Evolutionary conservation across 2,888 invertebrate species (phyloP), one percentile per base, ranked within the genome.

Genomic region (Synanthedon andrenaeformis): DNA sequence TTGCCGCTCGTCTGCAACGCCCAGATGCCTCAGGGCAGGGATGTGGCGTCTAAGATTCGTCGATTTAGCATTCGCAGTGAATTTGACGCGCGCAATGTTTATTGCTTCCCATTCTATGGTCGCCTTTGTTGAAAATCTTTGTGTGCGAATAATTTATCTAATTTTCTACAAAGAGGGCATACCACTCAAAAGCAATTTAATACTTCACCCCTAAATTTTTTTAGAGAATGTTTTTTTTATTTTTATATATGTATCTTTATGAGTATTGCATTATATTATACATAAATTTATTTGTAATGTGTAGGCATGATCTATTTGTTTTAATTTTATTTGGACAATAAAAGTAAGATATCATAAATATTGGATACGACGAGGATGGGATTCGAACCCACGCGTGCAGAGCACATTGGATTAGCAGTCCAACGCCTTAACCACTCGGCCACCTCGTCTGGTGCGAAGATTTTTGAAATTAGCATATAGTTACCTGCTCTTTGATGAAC

Each of bases 351-450:
- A 4, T 1, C 35, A 35, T 35, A 35, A 35, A 8, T 8, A 35
- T 23, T 4, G 8, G 2, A 6, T 3, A 69, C 91, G 91, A 91
- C 91, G 91, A 91, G 91, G 92, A 92, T 92, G 92, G 91, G 92
- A 92, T 92, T 91, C 92, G 91, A 92, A 92, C 92, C 92, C 92
- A 92, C 92, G 92, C 92, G 92, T 91, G 92, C 91, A 92, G 91
- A 92, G 91, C 92, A 91, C 92, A 92, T 92, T 92, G 92, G 92
- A 93, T 93, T 93, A 93, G 92, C 93, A 92, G 92, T 92, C 92
- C 92, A 92, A 92, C 92, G 92, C 92, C 92, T 92, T 92, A 92
- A 92, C 92, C 93, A 91, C 93, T 93, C 93, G 92, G 92, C 92
- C 92, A 92, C 92, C 92, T 92, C 92, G 92, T 92, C 92, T 5